Conservation (phyloP, 2,113 vertebrate genomes). For the Centropristis striata region DNA sequence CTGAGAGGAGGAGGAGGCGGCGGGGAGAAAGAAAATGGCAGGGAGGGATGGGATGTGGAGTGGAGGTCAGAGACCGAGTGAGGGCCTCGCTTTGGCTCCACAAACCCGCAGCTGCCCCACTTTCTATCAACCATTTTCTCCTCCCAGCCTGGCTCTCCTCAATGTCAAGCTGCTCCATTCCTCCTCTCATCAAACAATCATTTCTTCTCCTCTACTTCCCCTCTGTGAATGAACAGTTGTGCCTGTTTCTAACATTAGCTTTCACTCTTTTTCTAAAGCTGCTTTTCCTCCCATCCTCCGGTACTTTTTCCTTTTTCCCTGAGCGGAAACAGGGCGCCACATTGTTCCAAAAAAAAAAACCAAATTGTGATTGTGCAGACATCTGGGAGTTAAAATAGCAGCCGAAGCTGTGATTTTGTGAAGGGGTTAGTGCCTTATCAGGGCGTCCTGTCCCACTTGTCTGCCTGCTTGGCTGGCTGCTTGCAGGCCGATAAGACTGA, state of each 20-base stretch:
- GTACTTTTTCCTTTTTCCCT: neutral
- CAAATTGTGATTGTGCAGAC: slow-evolving; percentile 24
- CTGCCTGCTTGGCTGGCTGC: neutral
- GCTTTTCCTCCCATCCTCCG: too few relatives aligned
- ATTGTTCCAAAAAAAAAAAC: slow-evolving; percentile 42
- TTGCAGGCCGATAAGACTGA: slow-evolving; percentile 35
- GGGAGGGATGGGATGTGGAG: slow-evolving; percentile 61
- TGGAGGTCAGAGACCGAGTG: slow-evolving; percentile 59
- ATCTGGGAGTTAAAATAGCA: neutral
- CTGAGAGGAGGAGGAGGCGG: slow-evolving; percentile 17
- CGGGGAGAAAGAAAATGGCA: slow-evolving; percentile 70
- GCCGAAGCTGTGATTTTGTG: neutral
- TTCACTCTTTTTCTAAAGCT: too few relatives aligned
- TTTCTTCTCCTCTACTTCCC: neutral
- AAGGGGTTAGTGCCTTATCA: slow-evolving; percentile 29
- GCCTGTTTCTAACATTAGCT: slow-evolving; percentile 1
- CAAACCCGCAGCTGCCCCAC: slow-evolving; percentile 17
- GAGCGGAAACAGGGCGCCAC: slow-evolving; percentile 56
- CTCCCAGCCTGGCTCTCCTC: neutral
- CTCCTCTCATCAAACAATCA: neutral
- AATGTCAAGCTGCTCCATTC: neutral
- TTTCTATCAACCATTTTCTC: neutral
- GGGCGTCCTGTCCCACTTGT: slow-evolving; percentile 13
- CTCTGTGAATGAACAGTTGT: neutral
- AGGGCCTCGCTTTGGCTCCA: slow-evolving; percentile 51